phyloP scores from a whole-genome alignment of 1,140 invertebrate species.

The Aphelinus atriplicis region DNA sequence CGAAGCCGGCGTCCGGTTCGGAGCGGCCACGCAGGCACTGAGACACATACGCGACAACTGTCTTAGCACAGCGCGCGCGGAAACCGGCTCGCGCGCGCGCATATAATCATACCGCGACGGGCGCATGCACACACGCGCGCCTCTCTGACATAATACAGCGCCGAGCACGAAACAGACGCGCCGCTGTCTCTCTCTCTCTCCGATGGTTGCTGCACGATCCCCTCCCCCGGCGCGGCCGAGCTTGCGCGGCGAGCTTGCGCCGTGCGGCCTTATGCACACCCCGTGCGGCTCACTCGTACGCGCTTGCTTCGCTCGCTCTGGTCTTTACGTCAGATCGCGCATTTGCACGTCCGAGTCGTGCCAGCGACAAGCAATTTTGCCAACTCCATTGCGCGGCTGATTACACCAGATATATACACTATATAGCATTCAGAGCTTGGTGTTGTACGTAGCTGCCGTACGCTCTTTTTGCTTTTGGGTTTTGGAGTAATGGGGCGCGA shows the following conservation, averaged over 20 bases:
- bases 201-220: neutral
- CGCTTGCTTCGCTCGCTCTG: too few relatives aligned
- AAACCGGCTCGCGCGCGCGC: neutral
- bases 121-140: slow-evolving; percentile 23
- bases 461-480: too few relatives aligned
- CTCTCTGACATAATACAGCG: slow-evolving; percentile 36
- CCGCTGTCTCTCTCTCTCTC: neutral
- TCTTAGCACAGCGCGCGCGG: neutral
- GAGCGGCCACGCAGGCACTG: neutral
- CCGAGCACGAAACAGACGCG: neutral
- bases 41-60: neutral
- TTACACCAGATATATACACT: too few relatives aligned
- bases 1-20: neutral
- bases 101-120: slow-evolving; percentile 5
- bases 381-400: too few relatives aligned
- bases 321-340: too few relatives aligned
- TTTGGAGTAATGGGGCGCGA: too few relatives aligned
- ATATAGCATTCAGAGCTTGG: too few relatives aligned
- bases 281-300: too few relatives aligned
- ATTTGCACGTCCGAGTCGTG: too few relatives aligned
- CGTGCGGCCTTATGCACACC: neutral
- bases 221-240: neutral
- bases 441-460: too few relatives aligned
- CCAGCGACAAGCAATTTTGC: too few relatives aligned
- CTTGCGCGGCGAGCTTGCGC: slow-evolving; percentile 16